Base-by-base conservation (phyloP, 2,888 invertebrate species). In the Meta bourneti region DNA sequence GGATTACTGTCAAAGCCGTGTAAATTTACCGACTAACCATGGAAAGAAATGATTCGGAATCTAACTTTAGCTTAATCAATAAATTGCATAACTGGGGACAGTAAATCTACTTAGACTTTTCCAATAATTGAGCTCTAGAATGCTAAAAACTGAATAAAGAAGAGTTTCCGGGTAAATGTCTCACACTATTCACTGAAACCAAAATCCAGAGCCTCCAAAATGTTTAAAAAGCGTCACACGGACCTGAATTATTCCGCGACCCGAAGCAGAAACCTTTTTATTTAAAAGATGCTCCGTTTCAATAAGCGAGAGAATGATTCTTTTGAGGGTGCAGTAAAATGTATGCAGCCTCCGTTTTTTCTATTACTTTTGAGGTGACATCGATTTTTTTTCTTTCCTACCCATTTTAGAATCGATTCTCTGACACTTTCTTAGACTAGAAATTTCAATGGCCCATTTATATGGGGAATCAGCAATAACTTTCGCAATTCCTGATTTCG, bases 401-500 rank as follows among this genome's bases (percentile, higher is more conserved):
- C 54, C 49, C 79, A 13, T 34, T 61, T 61, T 54, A 20, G 79
- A 79, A 79, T 79, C 79, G 61, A 79, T 79, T 79, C 61, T 61
- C 19, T 79, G 49, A 61, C 79, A 61, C 79, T 79, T 79, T 79
- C 61, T 79, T 16, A 61, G 61, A 16, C 19, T 19, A 61, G 61
- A 79, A 79, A 20, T 20, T 69, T 79, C 79, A 79, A 79, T 61
- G 79, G 61, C 34, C 79, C 61, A 79, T 79, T 79, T 79, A 79
- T 79, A 61, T 79, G 79, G 79, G 61, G 79, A 79, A 79, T 79
- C 79, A 54, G 61, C 61, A 61, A 79, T 79, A 79, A 79, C 79
- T 79, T 77, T 51, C 34, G 79, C 79, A 61, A 79, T 79, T 79
- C 79, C 61, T 79, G 79, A 79, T 79, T 79, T 61, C 34, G 54